Conservation (phyloP, 2,113 vertebrate species). For the Hirundichthys speculiger region DNA sequence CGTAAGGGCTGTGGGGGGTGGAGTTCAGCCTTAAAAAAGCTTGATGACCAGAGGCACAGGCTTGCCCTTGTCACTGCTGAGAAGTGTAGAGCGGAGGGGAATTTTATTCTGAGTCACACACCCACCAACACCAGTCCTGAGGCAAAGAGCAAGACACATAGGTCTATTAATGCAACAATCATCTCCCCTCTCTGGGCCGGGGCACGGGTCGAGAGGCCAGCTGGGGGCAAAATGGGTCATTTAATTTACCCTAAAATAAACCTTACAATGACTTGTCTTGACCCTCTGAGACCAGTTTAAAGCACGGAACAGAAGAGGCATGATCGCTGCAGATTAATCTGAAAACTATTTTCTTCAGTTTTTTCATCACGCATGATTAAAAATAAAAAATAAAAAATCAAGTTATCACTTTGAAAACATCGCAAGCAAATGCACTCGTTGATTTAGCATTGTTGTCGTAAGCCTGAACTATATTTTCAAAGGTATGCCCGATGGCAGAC, state of each 20-base stretch:
- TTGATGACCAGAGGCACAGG: conserved; percentile 46
- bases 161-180: conserved; percentile 67
- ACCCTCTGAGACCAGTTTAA: not conserved
- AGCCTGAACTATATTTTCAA: not conserved
- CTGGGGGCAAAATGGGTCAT: conserved; percentile 41
- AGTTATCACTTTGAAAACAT: too few relatives aligned
- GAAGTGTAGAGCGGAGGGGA: conserved; percentile 48
- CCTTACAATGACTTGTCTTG: not conserved
- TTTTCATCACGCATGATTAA: too few relatives aligned
- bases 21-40: conserved; percentile 33
- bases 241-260: conserved; percentile 43
- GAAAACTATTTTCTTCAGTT: too few relatives aligned
- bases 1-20: conserved; percentile 24
- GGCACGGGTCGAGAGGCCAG: conserved; percentile 45
- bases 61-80: conserved; percentile 55
- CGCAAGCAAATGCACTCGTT: too few relatives aligned
- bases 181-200: conserved; percentile 19
- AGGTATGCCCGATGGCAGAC: too few relatives aligned
- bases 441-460: too few relatives aligned
- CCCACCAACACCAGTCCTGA: conserved; percentile 46
- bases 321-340: not conserved
- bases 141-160: conserved; percentile 53
- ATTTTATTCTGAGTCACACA: conserved; percentile 57
- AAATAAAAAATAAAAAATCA: too few relatives aligned
- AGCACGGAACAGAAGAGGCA: not conserved